Base-by-base conservation (phyloP, 2,797 vertebrate genomes). In the Rhadinocentrus ornatus region DNA sequence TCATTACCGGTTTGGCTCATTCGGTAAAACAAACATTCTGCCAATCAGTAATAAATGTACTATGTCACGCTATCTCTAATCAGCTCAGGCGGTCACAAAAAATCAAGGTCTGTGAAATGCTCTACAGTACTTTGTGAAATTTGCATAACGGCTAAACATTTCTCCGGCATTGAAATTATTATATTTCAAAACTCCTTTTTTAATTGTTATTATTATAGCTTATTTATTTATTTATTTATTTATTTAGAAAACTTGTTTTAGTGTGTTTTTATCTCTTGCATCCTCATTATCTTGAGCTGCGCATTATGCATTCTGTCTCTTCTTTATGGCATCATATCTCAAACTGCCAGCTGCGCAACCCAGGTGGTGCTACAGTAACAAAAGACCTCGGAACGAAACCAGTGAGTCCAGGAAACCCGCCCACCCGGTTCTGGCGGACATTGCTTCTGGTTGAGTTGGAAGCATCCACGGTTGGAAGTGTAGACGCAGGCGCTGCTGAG, bases 331-430 rank as follows among this genome's bases (percentile, higher is more conserved):
- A 39, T 6, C 0, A 50, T 22, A n/a, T 32, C 53, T 22, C 0
- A 1, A 2, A 20, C 15, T 18, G n/a, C 37, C 61, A 73, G 75
- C 69, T 80, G 66, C 48, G 59, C 60, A 71, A 73, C 26, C 16
- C 67, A 73, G 62, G 46, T 77, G 71, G 73, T 62, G 65, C 24
- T 63, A 39, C 61, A 41, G 39, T n/a, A 54, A 81, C 63, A 68
- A 75, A 70, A 70, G 77, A 81, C 56, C 68, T 73, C 69, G 80
- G 65, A 78, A 89, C 84, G 80, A 77, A 73, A 75, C 65, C 69
- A 62, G 18, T 54, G 83, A 81, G 75, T 84, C 60, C 84, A 89
- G 87, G 89, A 90, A 90, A 87, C 89, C 89, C 90, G 88, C 88
- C 88, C 91, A 72, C 80, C 66, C 77, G 71, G 86, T 81, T 84